phyloP scores from a whole-genome alignment of 2,797 vertebrate species.

The Rhinichthys osculus region DNA sequence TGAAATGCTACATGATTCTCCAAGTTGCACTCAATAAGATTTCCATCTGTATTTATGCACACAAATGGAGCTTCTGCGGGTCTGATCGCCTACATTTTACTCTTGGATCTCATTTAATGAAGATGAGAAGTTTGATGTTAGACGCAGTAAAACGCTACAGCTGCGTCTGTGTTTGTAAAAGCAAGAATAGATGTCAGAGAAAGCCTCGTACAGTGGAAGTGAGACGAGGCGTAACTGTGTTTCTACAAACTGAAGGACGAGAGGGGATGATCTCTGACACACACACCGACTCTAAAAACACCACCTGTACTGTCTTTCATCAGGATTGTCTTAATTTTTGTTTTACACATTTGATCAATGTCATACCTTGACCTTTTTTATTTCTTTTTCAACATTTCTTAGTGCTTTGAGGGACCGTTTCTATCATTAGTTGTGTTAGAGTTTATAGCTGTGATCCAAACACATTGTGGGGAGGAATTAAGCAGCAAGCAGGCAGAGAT shows the following conservation, averaged over 20 bases:
- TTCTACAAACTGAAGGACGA: background rate
- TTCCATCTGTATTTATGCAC: background rate
- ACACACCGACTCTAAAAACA: too few relatives aligned
- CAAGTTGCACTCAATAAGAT: constrained; percentile 53
- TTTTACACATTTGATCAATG: background rate
- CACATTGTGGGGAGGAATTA: background rate
- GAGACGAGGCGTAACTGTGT: background rate
- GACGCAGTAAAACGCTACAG: background rate
- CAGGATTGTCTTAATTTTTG: background rate
- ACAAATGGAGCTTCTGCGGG: background rate
- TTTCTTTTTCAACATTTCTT: constrained; percentile 1
- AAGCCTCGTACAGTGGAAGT: background rate
- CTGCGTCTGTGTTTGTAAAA: background rate
- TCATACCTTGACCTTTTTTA: background rate
- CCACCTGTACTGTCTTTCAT: background rate
- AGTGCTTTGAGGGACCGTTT: background rate
- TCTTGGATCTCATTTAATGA: background rate
- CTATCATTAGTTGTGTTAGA: constrained; percentile 44
- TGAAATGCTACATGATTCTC: background rate
- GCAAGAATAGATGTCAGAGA: background rate
- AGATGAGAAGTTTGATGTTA: background rate
- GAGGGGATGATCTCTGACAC: background rate
- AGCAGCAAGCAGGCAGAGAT: constrained; percentile 22
- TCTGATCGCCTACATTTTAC: background rate
- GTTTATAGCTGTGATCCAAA: constrained; percentile 17